Conservation (phyloP, 2,888 invertebrate genomes). For the Brachypterus glaber region DNA sequence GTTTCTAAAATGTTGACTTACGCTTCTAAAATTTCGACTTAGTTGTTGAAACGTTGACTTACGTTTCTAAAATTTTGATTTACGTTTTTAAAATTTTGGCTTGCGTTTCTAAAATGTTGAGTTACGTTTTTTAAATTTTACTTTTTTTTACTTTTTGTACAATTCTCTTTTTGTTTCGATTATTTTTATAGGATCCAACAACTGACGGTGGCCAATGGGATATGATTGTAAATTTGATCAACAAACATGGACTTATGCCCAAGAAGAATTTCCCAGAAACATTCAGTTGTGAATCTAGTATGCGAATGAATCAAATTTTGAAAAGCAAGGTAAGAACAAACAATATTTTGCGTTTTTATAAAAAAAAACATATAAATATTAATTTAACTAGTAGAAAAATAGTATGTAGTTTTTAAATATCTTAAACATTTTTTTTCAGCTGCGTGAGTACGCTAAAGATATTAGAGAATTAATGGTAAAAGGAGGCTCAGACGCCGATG, state of each 20-base stretch:
- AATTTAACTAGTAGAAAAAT: background rate
- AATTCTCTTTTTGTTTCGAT: too few species aligned
- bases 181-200: slow-evolving; percentile 56
- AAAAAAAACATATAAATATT: background rate
- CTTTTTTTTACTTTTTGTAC: slow-evolving; percentile 4
- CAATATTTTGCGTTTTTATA: too few species aligned
- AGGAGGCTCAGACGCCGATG: slow-evolving; percentile 51
- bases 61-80: too few species aligned
- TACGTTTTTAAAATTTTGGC: too few species aligned
- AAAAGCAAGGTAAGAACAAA: slow-evolving; percentile 72
- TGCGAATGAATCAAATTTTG: slow-evolving; percentile 67
- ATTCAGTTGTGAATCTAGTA: slow-evolving; percentile 64
- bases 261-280: slow-evolving; percentile 82
- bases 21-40: too few species aligned
- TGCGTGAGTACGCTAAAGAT: slow-evolving; percentile 71
- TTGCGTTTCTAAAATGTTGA: too few species aligned
- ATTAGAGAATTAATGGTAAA: slow-evolving; percentile 55
- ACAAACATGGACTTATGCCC: slow-evolving; percentile 80
- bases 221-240: slow-evolving; percentile 79
- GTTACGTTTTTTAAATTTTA: slow-evolving; percentile 1
- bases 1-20: too few species aligned
- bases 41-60: too few species aligned
- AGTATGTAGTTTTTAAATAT: slow-evolving; percentile 5
- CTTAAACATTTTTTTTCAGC: slow-evolving; percentile 49
- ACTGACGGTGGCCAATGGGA: slow-evolving; percentile 89